These are phyloP conservation scores for Asbolus verrucosus DNA, from an alignment of 1,140 invertebrate species.

Conservation along the genomic window DNA sequence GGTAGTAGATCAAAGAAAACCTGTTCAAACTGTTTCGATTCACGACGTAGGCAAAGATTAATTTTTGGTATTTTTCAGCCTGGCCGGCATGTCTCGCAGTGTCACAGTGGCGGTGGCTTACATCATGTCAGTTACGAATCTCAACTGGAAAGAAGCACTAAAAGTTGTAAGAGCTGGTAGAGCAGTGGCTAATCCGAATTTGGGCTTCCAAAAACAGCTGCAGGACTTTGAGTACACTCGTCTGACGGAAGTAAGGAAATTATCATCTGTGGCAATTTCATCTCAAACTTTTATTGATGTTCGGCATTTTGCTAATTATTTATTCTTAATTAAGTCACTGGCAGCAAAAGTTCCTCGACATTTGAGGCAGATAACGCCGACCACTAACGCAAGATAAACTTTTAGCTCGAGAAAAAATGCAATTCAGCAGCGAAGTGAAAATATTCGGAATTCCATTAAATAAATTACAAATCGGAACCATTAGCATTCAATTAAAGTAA, in stretches of 20 bases:
- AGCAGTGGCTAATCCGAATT: constrained; percentile 93
- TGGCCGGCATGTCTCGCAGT: constrained; percentile 96
- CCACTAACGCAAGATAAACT: constrained; percentile 1
- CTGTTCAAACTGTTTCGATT: neutral
- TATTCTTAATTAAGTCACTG: constrained; percentile 9
- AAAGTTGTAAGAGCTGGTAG: constrained; percentile 92
- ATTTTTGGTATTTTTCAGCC: constrained; percentile 68
- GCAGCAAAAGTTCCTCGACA: neutral
- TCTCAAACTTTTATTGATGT: constrained; percentile 20
- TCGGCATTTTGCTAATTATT: neutral
- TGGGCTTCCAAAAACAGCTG: constrained; percentile 94
- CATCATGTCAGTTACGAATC: constrained; percentile 92
- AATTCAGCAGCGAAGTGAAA: constrained; percentile 10
- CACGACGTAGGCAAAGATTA: neutral
- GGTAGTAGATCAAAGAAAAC: neutral
- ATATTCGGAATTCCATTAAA: too few species aligned
- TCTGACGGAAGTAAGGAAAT: constrained; percentile 85
- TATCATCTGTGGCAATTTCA: too few species aligned
- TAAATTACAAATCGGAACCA: too few species aligned
- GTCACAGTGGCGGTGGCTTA: constrained; percentile 95
- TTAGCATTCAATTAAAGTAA: too few species aligned
- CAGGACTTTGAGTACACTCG: constrained; percentile 90
- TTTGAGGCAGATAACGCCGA: neutral
- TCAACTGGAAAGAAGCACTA: constrained; percentile 93
- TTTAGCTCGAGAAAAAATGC: neutral